These are phyloP conservation scores for Caenorhabditis brenneri DNA, from an alignment of 1,140 invertebrate genomes.

Conservation along the genomic window DNA sequence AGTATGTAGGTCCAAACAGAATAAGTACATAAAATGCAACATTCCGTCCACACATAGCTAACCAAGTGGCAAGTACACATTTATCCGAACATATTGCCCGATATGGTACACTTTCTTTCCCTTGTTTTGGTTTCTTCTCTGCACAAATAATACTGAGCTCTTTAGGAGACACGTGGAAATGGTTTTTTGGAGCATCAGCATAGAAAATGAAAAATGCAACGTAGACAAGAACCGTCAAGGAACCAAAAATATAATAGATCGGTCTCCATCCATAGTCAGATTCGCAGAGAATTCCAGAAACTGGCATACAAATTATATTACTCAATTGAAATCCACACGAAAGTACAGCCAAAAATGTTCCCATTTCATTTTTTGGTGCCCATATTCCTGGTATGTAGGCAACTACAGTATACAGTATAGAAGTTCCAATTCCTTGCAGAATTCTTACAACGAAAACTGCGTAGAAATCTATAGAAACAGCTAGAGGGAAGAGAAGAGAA, in stretches of 20 bases:
- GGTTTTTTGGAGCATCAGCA: constrained; percentile 53
- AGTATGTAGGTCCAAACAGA: neutral
- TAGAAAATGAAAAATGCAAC: constrained; percentile 61
- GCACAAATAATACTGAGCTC: constrained; percentile 21
- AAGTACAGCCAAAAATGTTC: constrained; percentile 49
- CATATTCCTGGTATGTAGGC: constrained; percentile 47
- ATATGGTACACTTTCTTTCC: constrained; percentile 28
- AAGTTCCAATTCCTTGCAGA: constrained; percentile 47
- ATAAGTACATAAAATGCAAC: constrained; percentile 3
- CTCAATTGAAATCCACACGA: constrained; percentile 49
- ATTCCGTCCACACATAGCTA: constrained; percentile 8
- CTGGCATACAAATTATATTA: constrained; percentile 58
- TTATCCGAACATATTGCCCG: constrained; percentile 1
- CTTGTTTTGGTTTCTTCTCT: constrained; percentile 21
- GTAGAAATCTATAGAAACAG: constrained; percentile 30
- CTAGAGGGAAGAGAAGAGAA: constrained; percentile 51
- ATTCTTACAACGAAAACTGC: constrained; percentile 36
- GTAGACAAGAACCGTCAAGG: neutral
- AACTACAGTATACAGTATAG: constrained; percentile 45
- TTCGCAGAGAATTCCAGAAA: constrained; percentile 60
- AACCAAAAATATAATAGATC: constrained; percentile 52
- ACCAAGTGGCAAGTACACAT: constrained; percentile 7
- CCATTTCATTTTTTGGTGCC: constrained; percentile 49
- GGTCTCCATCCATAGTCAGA: constrained; percentile 55
- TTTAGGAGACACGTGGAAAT: constrained; percentile 37